phyloP scores from a whole-genome alignment of 2,888 invertebrate genomes.

The Callosobruchus maculatus region DNA sequence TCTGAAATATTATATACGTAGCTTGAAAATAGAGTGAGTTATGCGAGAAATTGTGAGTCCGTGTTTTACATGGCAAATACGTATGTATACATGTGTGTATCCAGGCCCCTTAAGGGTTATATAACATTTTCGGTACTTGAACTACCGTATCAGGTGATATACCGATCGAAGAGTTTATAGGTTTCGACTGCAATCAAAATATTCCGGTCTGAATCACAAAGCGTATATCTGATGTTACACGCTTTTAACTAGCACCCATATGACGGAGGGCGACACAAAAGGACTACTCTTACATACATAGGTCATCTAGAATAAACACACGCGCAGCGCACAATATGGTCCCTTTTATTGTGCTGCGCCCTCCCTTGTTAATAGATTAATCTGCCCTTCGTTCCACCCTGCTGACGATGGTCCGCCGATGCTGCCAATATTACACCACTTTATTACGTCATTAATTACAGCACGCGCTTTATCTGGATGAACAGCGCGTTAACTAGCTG shows the following conservation, averaged over 20 bases:
- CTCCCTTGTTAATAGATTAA: conserved; percentile 45
- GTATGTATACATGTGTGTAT: too few species aligned
- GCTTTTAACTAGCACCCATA: not conserved
- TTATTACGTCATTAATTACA: conserved; percentile 50
- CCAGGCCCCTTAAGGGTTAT: too few species aligned
- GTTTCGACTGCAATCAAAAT: not conserved
- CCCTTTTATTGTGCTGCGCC: conserved; percentile 9
- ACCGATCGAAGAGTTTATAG: not conserved
- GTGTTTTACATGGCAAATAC: too few species aligned
- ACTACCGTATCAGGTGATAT: not conserved
- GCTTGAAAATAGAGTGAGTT: too few species aligned
- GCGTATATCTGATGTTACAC: not conserved
- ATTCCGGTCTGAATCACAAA: not conserved
- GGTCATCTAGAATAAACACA: not conserved
- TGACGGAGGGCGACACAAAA: not conserved
- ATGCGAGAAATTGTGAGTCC: too few species aligned
- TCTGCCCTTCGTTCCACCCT: conserved; percentile 33
- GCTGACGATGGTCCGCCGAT: not conserved
- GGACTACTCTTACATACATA: not conserved
- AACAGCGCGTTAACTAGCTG: not conserved
- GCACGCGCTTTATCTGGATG: not conserved
- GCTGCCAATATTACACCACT: conserved; percentile 48
- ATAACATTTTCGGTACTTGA: too few species aligned
- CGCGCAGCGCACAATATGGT: not conserved
- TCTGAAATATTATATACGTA: too few species aligned